Base-by-base conservation (phyloP, 2,113 vertebrate genomes). In the Synchiropus splendidus region DNA sequence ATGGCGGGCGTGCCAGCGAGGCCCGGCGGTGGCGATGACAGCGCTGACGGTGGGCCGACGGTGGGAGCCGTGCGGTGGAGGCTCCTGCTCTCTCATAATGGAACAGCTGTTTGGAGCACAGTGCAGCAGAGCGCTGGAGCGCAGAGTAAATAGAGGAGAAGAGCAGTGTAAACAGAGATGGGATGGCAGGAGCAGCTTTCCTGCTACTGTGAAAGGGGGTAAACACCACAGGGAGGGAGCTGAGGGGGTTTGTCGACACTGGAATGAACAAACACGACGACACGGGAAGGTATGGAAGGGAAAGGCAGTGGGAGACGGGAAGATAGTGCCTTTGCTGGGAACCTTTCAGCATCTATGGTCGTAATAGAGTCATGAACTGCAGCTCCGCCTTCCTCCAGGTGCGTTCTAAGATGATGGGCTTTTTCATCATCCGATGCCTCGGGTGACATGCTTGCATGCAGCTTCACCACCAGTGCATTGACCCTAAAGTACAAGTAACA, bases 81-180 rank as follows among this genome's bases (percentile, higher is more conserved):
- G 56, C 51, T 38, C 50, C 67, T 48, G 64, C 65, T 78, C 65
- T 45, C 45, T 42, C 61, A 72, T 74, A 74, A 75, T 75, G 70
- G 80, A 79, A 75, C 80, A 82, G 77, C 60, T 80, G 78, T 81
- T 81, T 74, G 70, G 62, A 77, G 64, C 59, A 30, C 39, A 6
- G 58, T 57, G 67, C 48, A 40, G 67, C 69, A 49, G 57, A 56
- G 67, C 49, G 16, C 72, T 72, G 46, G 67, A 80, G 74, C 67
- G 51, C 74, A 65, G 75, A 73, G 80, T 79, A 81, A 85, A 85
- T 62, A 85, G 70, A 64, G 57, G 59, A 67, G 67, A 75, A 77
- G 62, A 74, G 78, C 67, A 80, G 60, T 70, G 83, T 78, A 83
- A 79, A 85, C 75, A 83, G 68, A 66, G 62, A 70, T 78, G 68